These are phyloP conservation scores for Pegea sp. DNA, from an alignment of 23 tunicate species.

Conservation along the genomic window DNA sequence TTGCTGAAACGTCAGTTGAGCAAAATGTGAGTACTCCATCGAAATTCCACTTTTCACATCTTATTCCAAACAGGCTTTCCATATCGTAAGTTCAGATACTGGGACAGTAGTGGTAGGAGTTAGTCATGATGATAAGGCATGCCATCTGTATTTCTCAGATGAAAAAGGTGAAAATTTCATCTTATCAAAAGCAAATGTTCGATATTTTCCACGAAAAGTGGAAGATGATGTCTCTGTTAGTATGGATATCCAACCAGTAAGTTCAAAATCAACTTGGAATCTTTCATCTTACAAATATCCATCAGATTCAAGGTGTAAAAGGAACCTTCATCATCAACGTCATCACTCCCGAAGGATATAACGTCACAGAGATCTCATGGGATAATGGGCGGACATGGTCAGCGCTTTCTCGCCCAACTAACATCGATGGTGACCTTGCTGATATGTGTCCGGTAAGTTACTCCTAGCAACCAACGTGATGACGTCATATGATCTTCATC, in stretches of 20 bases:
- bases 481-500: too few relatives aligned
- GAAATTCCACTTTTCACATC: not conserved
- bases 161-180: conserved; percentile 19
- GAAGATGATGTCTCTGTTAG: conserved; percentile 28
- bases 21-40: conserved; percentile 15
- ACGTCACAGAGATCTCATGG: conserved; percentile 36
- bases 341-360: conserved; percentile 3
- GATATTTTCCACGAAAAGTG: conserved; percentile 41
- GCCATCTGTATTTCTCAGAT: conserved; percentile 57
- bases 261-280: not conserved
- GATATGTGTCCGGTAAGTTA: too few relatives aligned
- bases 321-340: conserved; percentile 55
- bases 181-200: conserved; percentile 30
- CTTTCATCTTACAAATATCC: not conserved
- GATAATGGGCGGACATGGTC: conserved; percentile 68
- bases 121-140: conserved; percentile 20
- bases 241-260: conserved; percentile 67
- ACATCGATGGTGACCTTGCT: too few relatives aligned
- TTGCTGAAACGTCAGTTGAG: conserved; percentile 11
- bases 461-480: too few relatives aligned
- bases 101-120: conserved; percentile 80
- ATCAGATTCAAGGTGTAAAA: conserved; percentile 41
- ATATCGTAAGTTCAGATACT: conserved; percentile 55
- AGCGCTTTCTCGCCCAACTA: conserved; percentile 2
- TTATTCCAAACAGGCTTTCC: conserved; percentile 65